Conservation (phyloP, 2,888 invertebrate species). For the Melieria crassipennis region DNA sequence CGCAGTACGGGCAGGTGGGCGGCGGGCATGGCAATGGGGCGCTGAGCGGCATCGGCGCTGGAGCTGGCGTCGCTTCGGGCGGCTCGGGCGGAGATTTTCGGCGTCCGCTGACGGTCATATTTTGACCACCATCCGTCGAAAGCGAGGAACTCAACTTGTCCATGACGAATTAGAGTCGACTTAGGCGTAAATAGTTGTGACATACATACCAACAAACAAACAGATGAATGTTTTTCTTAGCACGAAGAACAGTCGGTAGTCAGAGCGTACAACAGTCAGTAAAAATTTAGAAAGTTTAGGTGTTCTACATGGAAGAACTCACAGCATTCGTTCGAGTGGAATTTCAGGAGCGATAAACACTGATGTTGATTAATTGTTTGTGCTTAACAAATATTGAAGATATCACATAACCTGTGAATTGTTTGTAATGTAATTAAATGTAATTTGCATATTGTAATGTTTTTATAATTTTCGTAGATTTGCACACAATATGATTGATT, state of each 20-base stretch:
- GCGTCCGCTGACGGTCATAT: conserved; percentile 65
- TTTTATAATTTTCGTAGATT: conserved; percentile 1
- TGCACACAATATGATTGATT: too few species aligned
- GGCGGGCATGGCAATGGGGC: conserved; percentile 40
- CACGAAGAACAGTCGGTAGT: too few species aligned
- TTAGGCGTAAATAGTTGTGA: too few species aligned
- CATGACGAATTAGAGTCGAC: conserved; percentile 53
- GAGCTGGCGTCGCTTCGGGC: conserved; percentile 40
- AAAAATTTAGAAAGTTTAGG: too few species aligned
- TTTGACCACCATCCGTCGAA: conserved; percentile 64
- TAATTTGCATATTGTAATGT: background rate
- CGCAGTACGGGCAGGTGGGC: conserved; percentile 58
- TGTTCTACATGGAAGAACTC: too few species aligned
- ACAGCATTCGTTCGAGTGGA: too few species aligned
- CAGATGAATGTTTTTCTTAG: too few species aligned
- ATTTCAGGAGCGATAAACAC: too few species aligned
- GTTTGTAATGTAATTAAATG: too few species aligned
- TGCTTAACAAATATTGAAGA: background rate
- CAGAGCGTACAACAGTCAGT: too few species aligned
- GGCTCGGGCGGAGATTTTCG: conserved; percentile 59
- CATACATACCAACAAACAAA: background rate
- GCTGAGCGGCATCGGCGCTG: conserved; percentile 40
- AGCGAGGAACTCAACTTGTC: conserved; percentile 61
- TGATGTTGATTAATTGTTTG: background rate
- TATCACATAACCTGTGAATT: too few species aligned